These are phyloP conservation scores for Ciconia maguari DNA, from an alignment of 2,113 vertebrate genomes.

Conservation along the genomic window DNA sequence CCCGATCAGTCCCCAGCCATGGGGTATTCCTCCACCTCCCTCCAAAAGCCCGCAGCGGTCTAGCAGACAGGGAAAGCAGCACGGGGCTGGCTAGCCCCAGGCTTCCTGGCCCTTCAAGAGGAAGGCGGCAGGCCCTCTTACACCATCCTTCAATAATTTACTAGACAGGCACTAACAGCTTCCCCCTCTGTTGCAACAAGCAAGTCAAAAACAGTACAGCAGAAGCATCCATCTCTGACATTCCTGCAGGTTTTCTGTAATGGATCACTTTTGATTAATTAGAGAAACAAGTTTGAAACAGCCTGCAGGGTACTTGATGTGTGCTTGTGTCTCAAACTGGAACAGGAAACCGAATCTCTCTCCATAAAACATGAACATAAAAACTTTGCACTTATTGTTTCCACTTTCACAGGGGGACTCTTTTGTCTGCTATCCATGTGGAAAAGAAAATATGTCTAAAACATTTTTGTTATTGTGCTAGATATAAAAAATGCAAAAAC, in stretches of 20 bases:
- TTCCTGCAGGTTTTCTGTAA: conserved; percentile 67
- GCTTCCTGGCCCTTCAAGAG: conserved; percentile 41
- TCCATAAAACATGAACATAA: neutral
- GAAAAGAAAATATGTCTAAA: neutral
- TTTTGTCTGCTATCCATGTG: neutral
- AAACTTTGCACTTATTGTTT: conserved; percentile 2
- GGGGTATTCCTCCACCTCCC: neutral
- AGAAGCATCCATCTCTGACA: conserved; percentile 66
- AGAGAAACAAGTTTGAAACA: conserved; percentile 61
- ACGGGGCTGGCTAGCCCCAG: conserved; percentile 16
- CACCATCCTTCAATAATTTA: conserved; percentile 61
- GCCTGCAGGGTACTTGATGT: conserved; percentile 41
- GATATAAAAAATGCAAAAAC: neutral
- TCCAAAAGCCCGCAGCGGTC: neutral
- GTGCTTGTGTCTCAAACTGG: conserved; percentile 5
- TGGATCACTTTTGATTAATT: conserved; percentile 67
- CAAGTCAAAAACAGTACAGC: conserved; percentile 37
- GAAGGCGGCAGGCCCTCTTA: conserved; percentile 32
- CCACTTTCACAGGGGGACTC: neutral
- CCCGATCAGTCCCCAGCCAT: neutral
- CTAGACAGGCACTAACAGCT: conserved; percentile 66
- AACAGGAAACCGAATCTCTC: neutral
- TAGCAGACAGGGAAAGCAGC: conserved; percentile 1
- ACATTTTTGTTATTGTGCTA: neutral
- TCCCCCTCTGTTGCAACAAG: conserved; percentile 66